These are phyloP conservation scores for Eupleurogrammus muticus DNA, from an alignment of 2,797 vertebrate genomes.

Conservation along the genomic window DNA sequence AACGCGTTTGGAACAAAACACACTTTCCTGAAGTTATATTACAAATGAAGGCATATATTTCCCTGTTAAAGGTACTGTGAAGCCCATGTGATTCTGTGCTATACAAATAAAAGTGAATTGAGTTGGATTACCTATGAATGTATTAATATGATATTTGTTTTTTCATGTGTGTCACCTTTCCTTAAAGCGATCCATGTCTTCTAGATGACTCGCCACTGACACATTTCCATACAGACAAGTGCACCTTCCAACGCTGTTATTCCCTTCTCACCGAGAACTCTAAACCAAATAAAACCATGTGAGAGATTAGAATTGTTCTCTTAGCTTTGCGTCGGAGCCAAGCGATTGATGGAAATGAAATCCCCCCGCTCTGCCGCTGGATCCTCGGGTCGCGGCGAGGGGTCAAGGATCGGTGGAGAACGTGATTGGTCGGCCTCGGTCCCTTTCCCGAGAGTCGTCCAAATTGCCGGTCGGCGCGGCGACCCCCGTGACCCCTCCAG, in stretches of 20 bases:
- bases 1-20: neutral
- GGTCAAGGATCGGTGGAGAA: slow-evolving; percentile 74
- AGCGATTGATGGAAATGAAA: slow-evolving; percentile 80
- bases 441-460: slow-evolving; percentile 71
- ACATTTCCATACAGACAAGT: slow-evolving; percentile 71
- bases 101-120: no score
- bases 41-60: slow-evolving; percentile 5
- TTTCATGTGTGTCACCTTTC: neutral
- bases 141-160: neutral
- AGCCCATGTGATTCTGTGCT: no score
- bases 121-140: no score
- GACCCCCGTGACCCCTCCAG: slow-evolving; percentile 74
- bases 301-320: slow-evolving; percentile 76
- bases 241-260: slow-evolving; percentile 68
- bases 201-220: slow-evolving; percentile 33
- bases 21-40: neutral
- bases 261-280: slow-evolving; percentile 69
- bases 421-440: slow-evolving; percentile 76
- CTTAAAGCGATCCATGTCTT: slow-evolving; percentile 20
- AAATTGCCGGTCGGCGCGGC: slow-evolving; percentile 70
- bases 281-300: slow-evolving; percentile 72
- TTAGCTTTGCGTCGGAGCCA: slow-evolving; percentile 74
- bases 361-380: slow-evolving; percentile 66
- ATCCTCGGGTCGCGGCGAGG: slow-evolving; percentile 64
- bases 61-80: no score